phyloP scores from a whole-genome alignment of 2,113 vertebrate genomes.

The Pomatorhinus ruficollis region DNA sequence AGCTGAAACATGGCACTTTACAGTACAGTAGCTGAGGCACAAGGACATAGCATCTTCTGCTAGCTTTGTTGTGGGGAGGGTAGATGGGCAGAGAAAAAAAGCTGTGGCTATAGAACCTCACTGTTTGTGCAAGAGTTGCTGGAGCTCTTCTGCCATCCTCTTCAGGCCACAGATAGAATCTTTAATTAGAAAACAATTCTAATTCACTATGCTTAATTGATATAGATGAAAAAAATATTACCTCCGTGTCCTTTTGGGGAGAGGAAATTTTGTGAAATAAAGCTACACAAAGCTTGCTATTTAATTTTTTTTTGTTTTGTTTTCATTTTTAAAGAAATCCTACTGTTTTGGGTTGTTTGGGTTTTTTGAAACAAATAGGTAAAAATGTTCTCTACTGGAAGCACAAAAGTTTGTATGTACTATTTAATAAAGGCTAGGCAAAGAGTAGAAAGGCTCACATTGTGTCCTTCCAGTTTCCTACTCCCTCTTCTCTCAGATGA shows the following conservation, averaged over 20 bases:
- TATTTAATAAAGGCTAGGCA: slow-evolving; percentile 59
- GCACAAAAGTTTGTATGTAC: slow-evolving; percentile 57
- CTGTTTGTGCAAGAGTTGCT: not conserved
- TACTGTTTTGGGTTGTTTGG: not conserved
- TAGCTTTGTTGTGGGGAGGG: not conserved
- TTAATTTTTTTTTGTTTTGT: not conserved
- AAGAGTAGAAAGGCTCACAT: slow-evolving; percentile 45
- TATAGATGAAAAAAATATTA: not conserved
- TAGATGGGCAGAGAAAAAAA: not conserved
- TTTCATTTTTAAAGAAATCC: not conserved
- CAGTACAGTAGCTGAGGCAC: not conserved
- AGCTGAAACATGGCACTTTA: slow-evolving; percentile 5
- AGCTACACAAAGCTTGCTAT: not conserved
- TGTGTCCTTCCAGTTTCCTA: slow-evolving; percentile 24
- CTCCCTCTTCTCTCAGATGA: not conserved
- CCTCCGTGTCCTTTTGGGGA: not conserved
- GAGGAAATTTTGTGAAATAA: slow-evolving; percentile 53
- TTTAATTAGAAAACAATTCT: not conserved
- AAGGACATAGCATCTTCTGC: not conserved
- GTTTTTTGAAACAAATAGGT: not conserved
- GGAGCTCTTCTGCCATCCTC: not conserved
- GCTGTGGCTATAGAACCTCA: not conserved
- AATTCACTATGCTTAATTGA: slow-evolving; percentile 17
- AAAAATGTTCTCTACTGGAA: slow-evolving; percentile 32
- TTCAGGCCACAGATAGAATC: not conserved